Base-by-base conservation (phyloP, 1,140 invertebrate species). In the Saxidomus purpurata region DNA sequence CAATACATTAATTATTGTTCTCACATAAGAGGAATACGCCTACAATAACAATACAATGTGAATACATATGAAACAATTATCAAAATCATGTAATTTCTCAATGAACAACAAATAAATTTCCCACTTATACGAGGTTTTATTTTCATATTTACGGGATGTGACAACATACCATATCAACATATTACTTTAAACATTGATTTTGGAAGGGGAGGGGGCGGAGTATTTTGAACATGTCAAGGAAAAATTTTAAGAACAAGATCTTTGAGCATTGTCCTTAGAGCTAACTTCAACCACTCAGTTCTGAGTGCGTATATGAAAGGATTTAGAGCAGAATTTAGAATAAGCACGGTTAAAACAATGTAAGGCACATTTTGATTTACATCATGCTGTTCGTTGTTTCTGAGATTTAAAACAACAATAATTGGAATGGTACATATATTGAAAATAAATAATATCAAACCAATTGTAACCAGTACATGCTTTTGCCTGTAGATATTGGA, bases 281-380 rank as follows among this genome's bases (percentile, higher is more conserved):
- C 40, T 0, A 63, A 17, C 67, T 31, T 38, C 11, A 63, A 9
- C 61, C 55, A 83, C 25, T 59, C n/a, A 38, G 22, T 36, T 49
- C 55, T 38, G 4, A 43, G 15, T 1, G 61, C 55, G 31, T 63
- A 83, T 9, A 63, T 22, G 17, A 83, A 63, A 9, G 55, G 81
- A 49, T 83, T 69, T 40, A 69, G 15, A 25, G 77, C 77, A 34
- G 77, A 80, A 34, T 59, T 55, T 19, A 80, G 25, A 4, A 80
- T n/a, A 36, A 80, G 59, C 9, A 80, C 9, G n/a, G 28, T 25
- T 36, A 22, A 59, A 2, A 49, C 49, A n/a, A 49, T 55, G n/a
- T 36, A 80, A 13, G 49, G 25, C 1, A 59, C 8, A 22, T 80
- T 61, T 4, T 17, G 22, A 15, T 59, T 55, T n/a, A 19, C 22